Percentiles rank a stretch among this genome's conserved stretches.
These are phyloP conservation scores for Isurus oxyrinchus DNA, from an alignment of 2,113 vertebrate species.

Conservation along the genomic window DNA sequence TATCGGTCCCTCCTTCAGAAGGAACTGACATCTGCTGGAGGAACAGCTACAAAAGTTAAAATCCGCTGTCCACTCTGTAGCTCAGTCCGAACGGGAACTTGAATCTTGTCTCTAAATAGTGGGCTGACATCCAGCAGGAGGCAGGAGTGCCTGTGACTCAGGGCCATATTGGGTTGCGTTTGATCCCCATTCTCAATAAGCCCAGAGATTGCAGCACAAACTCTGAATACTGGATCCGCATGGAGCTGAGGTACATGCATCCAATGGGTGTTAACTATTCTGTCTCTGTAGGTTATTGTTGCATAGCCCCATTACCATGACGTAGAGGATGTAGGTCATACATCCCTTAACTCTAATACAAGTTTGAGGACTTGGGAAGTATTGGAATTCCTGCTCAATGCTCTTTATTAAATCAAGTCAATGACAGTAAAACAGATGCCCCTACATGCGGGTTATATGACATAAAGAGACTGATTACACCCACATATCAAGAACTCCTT, in stretches of 20 bases:
- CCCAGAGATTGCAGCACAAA: neutral
- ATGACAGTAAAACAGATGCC: neutral
- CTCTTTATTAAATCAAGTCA: neutral
- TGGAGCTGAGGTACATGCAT: neutral
- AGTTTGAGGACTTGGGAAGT: neutral
- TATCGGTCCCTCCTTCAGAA: neutral
- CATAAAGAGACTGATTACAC: neutral
- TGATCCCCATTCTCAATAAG: too few species aligned
- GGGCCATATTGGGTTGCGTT: too few species aligned
- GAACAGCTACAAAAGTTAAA: neutral
- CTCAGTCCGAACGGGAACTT: neutral
- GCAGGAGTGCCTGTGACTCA: neutral
- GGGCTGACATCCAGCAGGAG: neutral
- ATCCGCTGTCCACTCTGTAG: neutral
- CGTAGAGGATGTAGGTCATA: neutral
- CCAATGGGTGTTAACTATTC: neutral
- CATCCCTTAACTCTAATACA: neutral
- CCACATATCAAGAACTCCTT: neutral
- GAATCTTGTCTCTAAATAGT: neutral
- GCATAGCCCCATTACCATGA: neutral
- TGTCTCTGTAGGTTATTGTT: neutral
- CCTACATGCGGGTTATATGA: neutral
- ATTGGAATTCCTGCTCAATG: neutral
- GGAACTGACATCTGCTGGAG: neutral
- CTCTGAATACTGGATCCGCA: neutral